A percentile compares a stretch with the other conserved stretches of the same genome.
Evolutionary conservation across 2,113 vertebrate species (phyloP).

Genomic region (Puma concolor): DNA sequence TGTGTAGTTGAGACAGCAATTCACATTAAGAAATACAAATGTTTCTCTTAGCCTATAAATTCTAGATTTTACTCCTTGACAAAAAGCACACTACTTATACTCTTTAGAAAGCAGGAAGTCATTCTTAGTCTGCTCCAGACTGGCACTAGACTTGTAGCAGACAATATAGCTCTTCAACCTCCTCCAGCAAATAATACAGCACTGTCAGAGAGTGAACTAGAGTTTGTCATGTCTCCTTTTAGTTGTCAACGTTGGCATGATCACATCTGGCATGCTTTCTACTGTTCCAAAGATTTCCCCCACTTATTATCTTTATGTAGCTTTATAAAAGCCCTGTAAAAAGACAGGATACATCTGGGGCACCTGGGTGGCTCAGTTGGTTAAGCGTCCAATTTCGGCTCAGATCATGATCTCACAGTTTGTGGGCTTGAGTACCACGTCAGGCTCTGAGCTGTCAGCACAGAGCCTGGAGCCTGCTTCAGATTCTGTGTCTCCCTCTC

Average conservation of each 20-base stretch:
- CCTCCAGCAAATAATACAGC: not conserved
- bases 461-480: too few species aligned
- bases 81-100: not conserved
- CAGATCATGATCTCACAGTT: too few species aligned
- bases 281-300: not conserved
- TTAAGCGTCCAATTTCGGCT: too few species aligned
- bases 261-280: not conserved
- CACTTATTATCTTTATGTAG: not conserved
- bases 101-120: not conserved
- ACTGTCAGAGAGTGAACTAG: not conserved
- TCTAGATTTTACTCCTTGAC: not conserved
- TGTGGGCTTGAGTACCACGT: too few species aligned
- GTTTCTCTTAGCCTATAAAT: not conserved
- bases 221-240: not conserved
- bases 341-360: not conserved
- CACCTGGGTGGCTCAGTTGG: too few species aligned
- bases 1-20: not conserved
- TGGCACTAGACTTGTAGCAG: not conserved
- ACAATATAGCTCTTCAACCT: not conserved
- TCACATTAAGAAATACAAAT: slow-evolving; percentile 21
- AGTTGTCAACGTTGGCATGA: not conserved
- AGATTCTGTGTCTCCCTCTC: too few species aligned
- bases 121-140: not conserved
- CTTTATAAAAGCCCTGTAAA: not conserved
- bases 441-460: too few species aligned